Base-by-base conservation (phyloP, 2,797 vertebrate genomes). In the Sebastes alutus region DNA sequence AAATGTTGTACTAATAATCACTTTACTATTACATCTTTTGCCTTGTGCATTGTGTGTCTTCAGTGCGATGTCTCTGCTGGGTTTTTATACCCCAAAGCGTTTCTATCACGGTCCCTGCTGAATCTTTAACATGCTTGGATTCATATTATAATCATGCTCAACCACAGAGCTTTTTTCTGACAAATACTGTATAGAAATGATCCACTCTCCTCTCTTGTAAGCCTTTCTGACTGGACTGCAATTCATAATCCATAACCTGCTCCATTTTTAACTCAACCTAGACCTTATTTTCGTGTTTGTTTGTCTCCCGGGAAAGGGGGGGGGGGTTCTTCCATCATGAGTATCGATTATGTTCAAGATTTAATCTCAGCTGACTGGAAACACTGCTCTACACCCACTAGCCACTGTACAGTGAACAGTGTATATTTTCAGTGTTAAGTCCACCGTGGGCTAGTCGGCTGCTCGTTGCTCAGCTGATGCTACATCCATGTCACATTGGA, bases 271-370 rank as follows among this genome's bases (percentile, higher is more conserved):
- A 64, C 13, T 13, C 38, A 42, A 52, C 25, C 22, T 6, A 7
- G 2, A 64, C 29, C 11, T 52, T 35, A 20, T 81, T 82, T 75
- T 60, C 13, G 54, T 35, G 14, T 49, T 49, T 49, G 16, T 49
- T 42, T 42, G 38, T 42, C 38, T 42, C 13, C 38, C 5, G 38
- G 38, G 38, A 42, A 16, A 6, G 38, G 38, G 38, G 13, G 38
- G 5, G 42, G 16, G 16, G 16, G 46, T 8, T 8, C 2, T 80
- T 55, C 56, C 73, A 72, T 77, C 35, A 59, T 73, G 35, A 73
- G 63, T 78, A 82, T 86, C 68, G 86, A 91, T 76, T 85, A 63
- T 61, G 55, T 76, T 81, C 23, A 42, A 78, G 52, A 78, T 85
- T 79, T 84, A 62, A 84, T 87, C 77, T 65, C 30, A 76, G 38